Evolutionary conservation across 1,140 invertebrate genomes (phyloP), one percentile per base, ranked within the genome.

Genomic region (Pemphigus obesinymphae): DNA sequence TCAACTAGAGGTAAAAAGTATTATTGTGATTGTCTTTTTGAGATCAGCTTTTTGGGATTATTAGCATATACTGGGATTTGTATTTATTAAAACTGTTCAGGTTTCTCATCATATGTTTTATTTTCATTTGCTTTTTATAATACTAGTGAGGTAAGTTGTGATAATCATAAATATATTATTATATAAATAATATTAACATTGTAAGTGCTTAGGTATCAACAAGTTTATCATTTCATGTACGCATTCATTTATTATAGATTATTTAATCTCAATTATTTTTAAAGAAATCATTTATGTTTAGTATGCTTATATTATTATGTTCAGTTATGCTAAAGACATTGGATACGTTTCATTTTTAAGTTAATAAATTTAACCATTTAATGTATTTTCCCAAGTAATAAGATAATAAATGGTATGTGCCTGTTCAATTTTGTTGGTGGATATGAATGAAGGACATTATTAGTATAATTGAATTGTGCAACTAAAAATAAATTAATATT

Each of bases 101-200:
- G 26, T 48, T 72, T 26, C 45, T n/a, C 13, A 70, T 50, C 8
- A 73, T 26, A 50, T 31, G n/a, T n/a, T 45, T 45, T 45, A 1
- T 45, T 45, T 11, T 45, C 43, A 45, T 45, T 55, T 40, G 23
- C 15, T 63, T 80, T 55, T 61, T 45, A 78, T 10, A 31, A 29
- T 78, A 58, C 34, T 61, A 55, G 34, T 61, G 53, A 58, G 75
- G 75, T 78, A 78, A 80, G 76, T n/a, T n/a, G n/a, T 80, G 76
- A n/a, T 43, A 10, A n/a, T 43, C n/a, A 10, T 37, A 29, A 45
- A 55, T 55, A 23, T 53, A 75, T 34, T 15, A 8, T 15, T 43
- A 15, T 40, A 26, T 55, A 50, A 55, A 55, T 37, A 13, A 15
- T 40, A 26, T 55, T 73, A 55, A 55, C 31, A 13, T 55, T 75